A percentile compares a stretch with the other conserved stretches of the same genome.
These are phyloP conservation scores for Tenthredo distinguenda DNA, from an alignment of 2,888 invertebrate species.

Conservation along the genomic window DNA sequence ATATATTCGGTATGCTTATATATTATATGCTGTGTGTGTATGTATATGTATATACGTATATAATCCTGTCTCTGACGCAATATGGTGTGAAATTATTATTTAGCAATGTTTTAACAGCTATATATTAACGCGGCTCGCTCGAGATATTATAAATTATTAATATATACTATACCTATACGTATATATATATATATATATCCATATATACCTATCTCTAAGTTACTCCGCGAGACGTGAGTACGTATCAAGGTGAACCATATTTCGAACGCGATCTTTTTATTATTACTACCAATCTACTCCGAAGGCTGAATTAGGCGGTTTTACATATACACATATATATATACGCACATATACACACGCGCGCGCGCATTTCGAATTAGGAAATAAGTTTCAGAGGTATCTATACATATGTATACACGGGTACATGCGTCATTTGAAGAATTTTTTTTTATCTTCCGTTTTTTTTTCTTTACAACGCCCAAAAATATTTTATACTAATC, in stretches of 20 bases:
- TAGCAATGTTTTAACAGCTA: neutral
- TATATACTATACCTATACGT: neutral
- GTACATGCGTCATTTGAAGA: neutral
- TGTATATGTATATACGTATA: neutral
- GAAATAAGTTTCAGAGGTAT: neutral
- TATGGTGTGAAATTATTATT: neutral
- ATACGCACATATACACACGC: too few species aligned
- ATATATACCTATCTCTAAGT: too few species aligned
- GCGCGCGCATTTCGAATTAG: neutral
- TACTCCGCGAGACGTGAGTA: neutral
- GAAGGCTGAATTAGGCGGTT: conserved; percentile 24
- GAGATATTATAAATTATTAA: neutral
- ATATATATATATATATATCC: too few species aligned
- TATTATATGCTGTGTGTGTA: neutral
- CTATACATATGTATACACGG: neutral
- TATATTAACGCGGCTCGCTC: neutral
- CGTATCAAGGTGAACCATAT: conserved; percentile 33
- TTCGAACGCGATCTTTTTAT: conserved; percentile 20
- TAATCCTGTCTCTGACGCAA: too few species aligned
- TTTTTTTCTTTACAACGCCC: neutral
- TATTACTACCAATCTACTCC: conserved; percentile 25
- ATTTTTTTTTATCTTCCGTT: neutral
- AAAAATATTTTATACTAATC: neutral
- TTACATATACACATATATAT: neutral
- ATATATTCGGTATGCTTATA: neutral